Evolutionary conservation across 1,140 invertebrate species (phyloP), one percentile per base, ranked within the genome.

Genomic region (Drosophila ironensis): DNA sequence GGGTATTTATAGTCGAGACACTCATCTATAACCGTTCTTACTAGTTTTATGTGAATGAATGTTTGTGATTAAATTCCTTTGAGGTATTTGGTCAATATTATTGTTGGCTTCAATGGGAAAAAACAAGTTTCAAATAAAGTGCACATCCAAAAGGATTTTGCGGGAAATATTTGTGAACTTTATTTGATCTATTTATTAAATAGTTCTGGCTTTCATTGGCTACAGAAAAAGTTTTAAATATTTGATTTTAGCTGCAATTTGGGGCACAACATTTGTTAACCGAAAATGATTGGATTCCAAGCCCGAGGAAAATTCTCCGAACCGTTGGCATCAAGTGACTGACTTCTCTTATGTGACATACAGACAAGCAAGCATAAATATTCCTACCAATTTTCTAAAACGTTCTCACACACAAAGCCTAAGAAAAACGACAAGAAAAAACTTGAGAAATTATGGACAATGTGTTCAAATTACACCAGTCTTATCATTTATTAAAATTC

Each of bases 401-500:
- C 46, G 35, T 72, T 56, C 60, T 71, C 72, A 70, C 66, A 76
- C 66, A 54, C 4, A 37, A 17, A 37, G 14, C 6, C 14, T 67
- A 38, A 53, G 11, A 12, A 59, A n/a, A n/a, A n/a, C 25, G 11
- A 48, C 22, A 14, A 42, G 27, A 38, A 59, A 35, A 50, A 25
- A 20, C 11, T n/a, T 14, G 27, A 41, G 28, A 51, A 56, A 66
- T 81, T 75, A 74, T 74, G 71, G 48, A 76, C 73, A 77, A 67
- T 75, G 76, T 80, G 57, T 81, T 80, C 76, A 80, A 81, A 81
- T 80, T 80, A 80, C 76, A 71, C 54, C 38, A 59, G 52, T 70
- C 76, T 80, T 80, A 81, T 80, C 76, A 80, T 80, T 80, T 75
- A 71, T 64, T 75, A 81, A 81, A 80, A 71, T 80, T 80, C 76